phyloP scores from a whole-genome alignment of 2,113 vertebrate genomes.

The Reinhardtius hippoglossoides region DNA sequence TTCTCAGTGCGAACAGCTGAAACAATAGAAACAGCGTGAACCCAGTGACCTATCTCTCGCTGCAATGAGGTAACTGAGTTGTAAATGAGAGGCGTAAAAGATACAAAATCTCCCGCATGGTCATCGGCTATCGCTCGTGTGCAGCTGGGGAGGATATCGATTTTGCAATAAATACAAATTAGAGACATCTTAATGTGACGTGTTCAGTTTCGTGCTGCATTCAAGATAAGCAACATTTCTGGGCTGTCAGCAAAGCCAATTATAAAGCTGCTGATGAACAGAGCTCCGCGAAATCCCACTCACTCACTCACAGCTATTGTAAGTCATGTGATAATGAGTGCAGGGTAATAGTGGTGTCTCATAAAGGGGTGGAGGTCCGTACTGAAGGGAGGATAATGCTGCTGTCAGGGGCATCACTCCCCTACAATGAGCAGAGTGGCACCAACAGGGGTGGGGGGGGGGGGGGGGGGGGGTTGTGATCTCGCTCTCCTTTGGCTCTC shows the following conservation, averaged over 20 bases:
- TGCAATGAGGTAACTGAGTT: too few relatives aligned
- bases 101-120: neutral
- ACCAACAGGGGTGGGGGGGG: too few relatives aligned
- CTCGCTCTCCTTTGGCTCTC: neutral
- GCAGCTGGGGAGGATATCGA: neutral
- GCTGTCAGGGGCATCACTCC: constrained; percentile 22
- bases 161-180: neutral
- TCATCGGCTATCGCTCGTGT: neutral
- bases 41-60: too few relatives aligned
- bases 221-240: constrained; percentile 19
- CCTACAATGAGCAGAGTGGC: too few relatives aligned
- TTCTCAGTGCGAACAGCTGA: too few relatives aligned
- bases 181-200: neutral
- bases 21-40: too few relatives aligned
- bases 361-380: constrained; percentile 31
- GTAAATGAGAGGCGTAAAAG: too few relatives aligned
- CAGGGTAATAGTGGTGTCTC: constrained; percentile 6
- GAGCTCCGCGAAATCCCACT: constrained; percentile 19
- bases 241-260: neutral
- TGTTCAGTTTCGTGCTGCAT: neutral
- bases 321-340: constrained; percentile 38
- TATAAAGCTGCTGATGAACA: constrained; percentile 25
- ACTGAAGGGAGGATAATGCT: constrained; percentile 11
- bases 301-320: neutral
- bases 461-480: too few relatives aligned